Evolutionary conservation across 2,113 vertebrate species (phyloP).

Genomic region (Planiliza haematocheilus): DNA sequence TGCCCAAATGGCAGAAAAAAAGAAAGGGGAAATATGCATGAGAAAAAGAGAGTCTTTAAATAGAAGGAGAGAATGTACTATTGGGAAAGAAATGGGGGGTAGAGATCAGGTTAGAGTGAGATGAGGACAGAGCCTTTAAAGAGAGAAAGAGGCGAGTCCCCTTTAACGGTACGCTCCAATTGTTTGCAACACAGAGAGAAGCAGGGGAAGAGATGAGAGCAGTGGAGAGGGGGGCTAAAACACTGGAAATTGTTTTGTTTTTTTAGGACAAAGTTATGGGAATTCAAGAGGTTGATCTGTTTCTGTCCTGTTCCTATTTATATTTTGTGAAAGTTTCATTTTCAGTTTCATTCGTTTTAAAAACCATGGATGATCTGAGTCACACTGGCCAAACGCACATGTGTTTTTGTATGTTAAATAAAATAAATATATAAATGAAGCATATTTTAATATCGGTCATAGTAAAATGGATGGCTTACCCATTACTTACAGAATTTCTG

Average conservation of each 20-base stretch:
- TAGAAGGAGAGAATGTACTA: slow-evolving; percentile 45
- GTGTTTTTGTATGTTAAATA: no score
- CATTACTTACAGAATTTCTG: no score
- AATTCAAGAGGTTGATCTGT: slow-evolving; percentile 49
- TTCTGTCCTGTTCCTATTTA: slow-evolving; percentile 38
- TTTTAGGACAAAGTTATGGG: slow-evolving; percentile 38
- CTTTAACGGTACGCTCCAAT: slow-evolving; percentile 63
- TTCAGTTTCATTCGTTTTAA: no score
- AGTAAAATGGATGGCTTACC: no score
- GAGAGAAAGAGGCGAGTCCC: slow-evolving; percentile 20
- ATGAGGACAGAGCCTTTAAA: slow-evolving; percentile 24
- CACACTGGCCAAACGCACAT: no score
- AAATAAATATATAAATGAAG: no score
- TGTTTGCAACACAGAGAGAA: slow-evolving; percentile 38
- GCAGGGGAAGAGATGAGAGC: slow-evolving; percentile 27
- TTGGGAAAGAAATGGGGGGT: slow-evolving; percentile 19
- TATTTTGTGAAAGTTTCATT: slow-evolving; percentile 20
- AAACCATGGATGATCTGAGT: no score
- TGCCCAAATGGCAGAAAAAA: slow-evolving; percentile 5
- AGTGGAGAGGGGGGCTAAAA: slow-evolving; percentile 28
- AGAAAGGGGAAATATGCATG: slow-evolving; percentile 34
- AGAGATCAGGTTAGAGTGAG: slow-evolving; percentile 14
- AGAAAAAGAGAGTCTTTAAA: slow-evolving; percentile 41
- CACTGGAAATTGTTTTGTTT: slow-evolving; percentile 21
- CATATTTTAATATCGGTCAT: no score